A percentile compares a stretch with the other conserved stretches of the same genome.
These are phyloP conservation scores for Pavo muticus DNA, from an alignment of 2,113 vertebrate genomes.

Conservation along the genomic window DNA sequence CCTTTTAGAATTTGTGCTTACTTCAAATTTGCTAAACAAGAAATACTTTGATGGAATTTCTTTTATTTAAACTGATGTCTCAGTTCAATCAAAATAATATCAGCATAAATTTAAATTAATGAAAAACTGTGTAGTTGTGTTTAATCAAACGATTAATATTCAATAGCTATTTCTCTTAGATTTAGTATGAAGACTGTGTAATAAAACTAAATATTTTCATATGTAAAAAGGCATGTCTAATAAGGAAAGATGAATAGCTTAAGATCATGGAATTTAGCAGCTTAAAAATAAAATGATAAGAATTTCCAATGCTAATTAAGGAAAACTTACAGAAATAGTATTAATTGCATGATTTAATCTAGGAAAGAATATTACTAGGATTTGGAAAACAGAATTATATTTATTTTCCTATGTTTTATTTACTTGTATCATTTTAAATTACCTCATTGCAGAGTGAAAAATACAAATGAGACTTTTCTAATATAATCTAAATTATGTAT, in stretches of 20 bases:
- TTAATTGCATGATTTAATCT: neutral
- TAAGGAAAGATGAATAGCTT: neutral
- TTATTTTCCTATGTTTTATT: neutral
- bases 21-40: neutral
- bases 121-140: neutral
- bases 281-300: constrained; percentile 5
- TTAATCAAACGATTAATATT: neutral
- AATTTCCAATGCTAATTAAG: neutral
- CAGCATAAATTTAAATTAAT: neutral
- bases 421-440: neutral
- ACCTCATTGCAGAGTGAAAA: neutral
- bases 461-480: neutral
- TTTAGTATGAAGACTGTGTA: neutral
- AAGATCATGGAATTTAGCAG: neutral
- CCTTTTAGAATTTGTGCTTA: neutral
- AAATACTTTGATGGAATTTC: neutral
- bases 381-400: neutral
- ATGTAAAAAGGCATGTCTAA: neutral
- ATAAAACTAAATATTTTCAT: neutral
- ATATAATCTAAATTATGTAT: neutral
- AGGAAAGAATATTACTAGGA: neutral
- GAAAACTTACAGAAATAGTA: neutral
- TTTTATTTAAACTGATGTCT: neutral
- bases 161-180: neutral
- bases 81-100: neutral